Base-by-base conservation (phyloP, 2,888 invertebrate species). In the Sylvicola fuscatus region DNA sequence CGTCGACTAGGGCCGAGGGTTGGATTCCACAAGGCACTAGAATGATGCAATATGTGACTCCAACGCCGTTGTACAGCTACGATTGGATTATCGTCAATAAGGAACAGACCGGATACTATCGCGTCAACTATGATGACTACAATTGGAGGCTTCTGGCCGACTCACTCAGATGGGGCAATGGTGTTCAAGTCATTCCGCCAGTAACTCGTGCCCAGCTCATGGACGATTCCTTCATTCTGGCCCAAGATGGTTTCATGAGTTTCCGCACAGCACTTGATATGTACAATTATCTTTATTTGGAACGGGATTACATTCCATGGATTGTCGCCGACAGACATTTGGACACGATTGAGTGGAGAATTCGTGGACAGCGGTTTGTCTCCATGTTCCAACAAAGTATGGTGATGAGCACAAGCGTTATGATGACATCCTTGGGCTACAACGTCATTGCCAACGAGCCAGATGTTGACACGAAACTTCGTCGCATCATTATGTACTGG, bases 241-340 rank as follows among this genome's bases (percentile, higher is more conserved):
- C 80, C n/a, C 65, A 75, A 33, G 66, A 71, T n/a, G 68, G 69
- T 2, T 45, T 66, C 14, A 56, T 78, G 40, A 46, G 53, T 1
- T 80, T 81, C 48, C 50, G 54, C 0, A 53, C 64, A n/a, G 71
- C 77, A 0, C 63, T 89, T 31, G 60, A 65, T 12, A 61, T 81
- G 15, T 61, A 76, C 0, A 61, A 65, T 2, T 90, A 83, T 59
- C 59, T 90, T 40, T 53, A 60, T 36, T 56, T 65, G 7, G 81
- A 82, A 53, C 64, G 54, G 0, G 66, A 73, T 11, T 82, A 81
- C 46, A 61, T 78, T 12, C 83, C 89, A 0, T 89, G 86, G 87
- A 61, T 64, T 4, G 63, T 79, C 1, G 77, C 77, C 5, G 8
- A 21, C 21, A 21, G 21, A 21, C 21, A 21, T 21, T 6, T 21